Evolutionary conservation across 2,888 invertebrate species (phyloP).

Genomic region (Calameuta filiformis): DNA sequence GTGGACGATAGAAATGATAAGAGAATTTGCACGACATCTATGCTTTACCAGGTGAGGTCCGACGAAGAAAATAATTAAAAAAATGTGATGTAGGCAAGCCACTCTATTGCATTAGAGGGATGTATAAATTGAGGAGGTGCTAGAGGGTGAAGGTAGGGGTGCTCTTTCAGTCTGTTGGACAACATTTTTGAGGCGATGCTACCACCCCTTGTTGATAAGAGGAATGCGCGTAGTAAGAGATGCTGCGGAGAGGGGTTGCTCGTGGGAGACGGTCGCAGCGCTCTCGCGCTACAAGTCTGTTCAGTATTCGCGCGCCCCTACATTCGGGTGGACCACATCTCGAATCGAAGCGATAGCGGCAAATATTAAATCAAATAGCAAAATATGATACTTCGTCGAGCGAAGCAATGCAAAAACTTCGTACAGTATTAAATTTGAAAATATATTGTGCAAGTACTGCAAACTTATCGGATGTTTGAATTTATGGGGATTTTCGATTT

Average conservation of each 20-base stretch:
- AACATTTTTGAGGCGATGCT: not conserved
- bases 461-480: not conserved
- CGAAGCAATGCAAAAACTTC: not conserved
- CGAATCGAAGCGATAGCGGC: not conserved
- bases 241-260: conserved; percentile 48
- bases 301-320: conserved; percentile 60
- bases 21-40: not conserved
- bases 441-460: not conserved
- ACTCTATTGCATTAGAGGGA: not conserved
- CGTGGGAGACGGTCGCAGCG: conserved; percentile 43
- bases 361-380: not conserved
- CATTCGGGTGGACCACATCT: conserved; percentile 45
- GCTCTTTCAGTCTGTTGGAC: not conserved
- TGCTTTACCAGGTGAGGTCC: not conserved
- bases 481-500: not conserved
- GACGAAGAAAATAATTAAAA: not conserved
- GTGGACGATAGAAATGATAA: not conserved
- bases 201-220: conserved; percentile 31
- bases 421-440: not conserved
- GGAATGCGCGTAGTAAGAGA: conserved; percentile 53
- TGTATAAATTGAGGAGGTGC: not conserved
- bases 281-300: conserved; percentile 49
- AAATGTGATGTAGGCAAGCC: not conserved
- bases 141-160: not conserved
- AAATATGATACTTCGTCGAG: not conserved